Percentiles rank a stretch among this genome's conserved stretches.
phyloP scores from a whole-genome alignment of 1,140 invertebrate species.

The Drosophila mojavensis region DNA sequence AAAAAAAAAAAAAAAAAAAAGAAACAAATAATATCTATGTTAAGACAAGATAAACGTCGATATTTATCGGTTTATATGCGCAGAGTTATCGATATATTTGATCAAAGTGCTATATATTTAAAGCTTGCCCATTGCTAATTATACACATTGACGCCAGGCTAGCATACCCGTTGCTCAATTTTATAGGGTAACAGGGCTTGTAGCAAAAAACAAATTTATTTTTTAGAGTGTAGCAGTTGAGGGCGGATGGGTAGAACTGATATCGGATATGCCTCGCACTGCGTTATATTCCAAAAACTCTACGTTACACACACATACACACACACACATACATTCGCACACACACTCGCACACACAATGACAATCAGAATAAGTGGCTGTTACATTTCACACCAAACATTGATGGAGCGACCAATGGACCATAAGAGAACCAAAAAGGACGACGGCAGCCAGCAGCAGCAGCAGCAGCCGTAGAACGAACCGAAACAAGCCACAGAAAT shows the following conservation, averaged over 20 bases:
- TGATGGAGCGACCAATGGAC: conserved; percentile 61
- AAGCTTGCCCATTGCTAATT: too few species aligned
- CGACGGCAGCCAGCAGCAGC: background rate
- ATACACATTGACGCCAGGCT: too few species aligned
- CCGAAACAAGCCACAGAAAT: conserved; percentile 49
- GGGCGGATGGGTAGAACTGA: conserved; percentile 14
- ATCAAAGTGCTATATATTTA: too few species aligned
- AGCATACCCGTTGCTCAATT: background rate
- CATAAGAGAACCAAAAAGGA: conserved; percentile 34
- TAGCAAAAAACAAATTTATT: background rate
- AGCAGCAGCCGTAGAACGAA: conserved; percentile 3
- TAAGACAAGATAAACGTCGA: too few species aligned
- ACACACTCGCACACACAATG: conserved; percentile 49
- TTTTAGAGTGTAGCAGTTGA: background rate
- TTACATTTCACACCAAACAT: conserved; percentile 78
- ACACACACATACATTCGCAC: background rate
- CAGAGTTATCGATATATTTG: too few species aligned
- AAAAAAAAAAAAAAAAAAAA: too few species aligned
- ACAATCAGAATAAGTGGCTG: conserved; percentile 81
- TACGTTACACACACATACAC: conserved; percentile 20
- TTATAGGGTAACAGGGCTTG: conserved; percentile 5
- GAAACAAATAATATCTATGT: too few species aligned
- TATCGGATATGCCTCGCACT: conserved; percentile 63
- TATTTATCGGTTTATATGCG: too few species aligned
- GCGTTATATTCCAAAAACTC: conserved; percentile 40